Evolutionary conservation across 2,113 vertebrate species (phyloP).

Genomic region (Bungarus multicinctus): DNA sequence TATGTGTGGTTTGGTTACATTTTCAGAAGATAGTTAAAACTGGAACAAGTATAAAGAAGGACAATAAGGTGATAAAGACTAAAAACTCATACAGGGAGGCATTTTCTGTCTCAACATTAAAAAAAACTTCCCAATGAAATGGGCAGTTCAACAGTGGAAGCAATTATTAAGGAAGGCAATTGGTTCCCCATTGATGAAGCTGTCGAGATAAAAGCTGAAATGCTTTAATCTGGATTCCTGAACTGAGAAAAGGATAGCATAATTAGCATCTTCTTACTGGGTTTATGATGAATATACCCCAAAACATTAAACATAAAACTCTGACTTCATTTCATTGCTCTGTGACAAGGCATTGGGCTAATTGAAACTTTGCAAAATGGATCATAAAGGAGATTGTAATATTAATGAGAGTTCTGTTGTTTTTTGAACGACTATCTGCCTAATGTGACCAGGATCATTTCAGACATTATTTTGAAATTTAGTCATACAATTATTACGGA

Average conservation of each 20-base stretch:
- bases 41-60: background rate
- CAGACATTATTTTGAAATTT: background rate
- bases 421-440: background rate
- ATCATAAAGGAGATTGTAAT: background rate
- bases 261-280: background rate
- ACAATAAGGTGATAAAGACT: background rate
- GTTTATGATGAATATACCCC: background rate
- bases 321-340: background rate
- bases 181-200: background rate
- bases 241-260: background rate
- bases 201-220: background rate
- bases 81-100: background rate
- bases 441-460: background rate
- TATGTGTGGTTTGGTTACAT: background rate
- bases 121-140: background rate
- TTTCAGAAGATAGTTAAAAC: background rate
- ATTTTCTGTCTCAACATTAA: background rate
- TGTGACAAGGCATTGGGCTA: background rate
- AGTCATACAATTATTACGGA: background rate
- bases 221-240: background rate
- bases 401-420: background rate
- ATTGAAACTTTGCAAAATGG: background rate
- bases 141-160: background rate
- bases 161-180: background rate
- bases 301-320: background rate